Evolutionary conservation across 1,140 invertebrate genomes (phyloP).

Genomic region (Phymastichus coffea): DNA sequence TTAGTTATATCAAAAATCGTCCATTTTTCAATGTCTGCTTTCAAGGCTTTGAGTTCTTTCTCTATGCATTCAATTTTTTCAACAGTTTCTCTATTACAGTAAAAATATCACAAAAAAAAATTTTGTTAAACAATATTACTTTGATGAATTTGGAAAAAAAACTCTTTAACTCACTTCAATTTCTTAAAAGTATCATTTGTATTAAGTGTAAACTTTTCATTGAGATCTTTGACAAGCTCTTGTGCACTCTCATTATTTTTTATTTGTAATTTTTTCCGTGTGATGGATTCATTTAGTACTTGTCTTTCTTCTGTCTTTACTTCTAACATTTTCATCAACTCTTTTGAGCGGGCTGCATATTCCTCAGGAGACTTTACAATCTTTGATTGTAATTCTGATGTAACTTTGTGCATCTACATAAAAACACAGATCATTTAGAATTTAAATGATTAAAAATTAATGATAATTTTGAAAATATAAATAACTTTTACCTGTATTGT

Average conservation of each 20-base stretch:
- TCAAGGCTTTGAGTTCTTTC: conserved; percentile 28
- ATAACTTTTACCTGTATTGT: conserved; percentile 3
- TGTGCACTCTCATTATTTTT: conserved; percentile 32
- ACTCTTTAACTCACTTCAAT: conserved; percentile 26
- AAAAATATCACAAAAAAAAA: conserved; percentile 2
- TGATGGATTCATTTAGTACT: conserved; percentile 30
- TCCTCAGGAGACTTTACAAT: conserved; percentile 40
- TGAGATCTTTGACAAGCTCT: conserved; percentile 29
- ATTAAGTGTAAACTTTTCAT: conserved; percentile 28
- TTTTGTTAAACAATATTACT: not conserved
- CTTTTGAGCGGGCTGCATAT: conserved; percentile 29
- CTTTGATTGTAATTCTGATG: conserved; percentile 35
- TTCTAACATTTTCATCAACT: conserved; percentile 31
- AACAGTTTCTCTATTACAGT: not conserved
- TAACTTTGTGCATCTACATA: conserved; percentile 32
- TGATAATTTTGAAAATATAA: not conserved
- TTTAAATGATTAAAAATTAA: not conserved
- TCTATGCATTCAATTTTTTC: conserved; percentile 2
- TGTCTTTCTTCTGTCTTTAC: conserved; percentile 33
- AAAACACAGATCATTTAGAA: not conserved
- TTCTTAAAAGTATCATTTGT: conserved; percentile 18
- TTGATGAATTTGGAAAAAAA: too few relatives aligned
- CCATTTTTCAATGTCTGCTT: conserved; percentile 19
- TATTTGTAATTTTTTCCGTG: conserved; percentile 35
- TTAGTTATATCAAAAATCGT: conserved; percentile 16